A percentile compares a stretch with the other conserved stretches of the same genome.
phyloP scores from a whole-genome alignment of 2,113 vertebrate genomes.

The Todiramphus chloris region DNA sequence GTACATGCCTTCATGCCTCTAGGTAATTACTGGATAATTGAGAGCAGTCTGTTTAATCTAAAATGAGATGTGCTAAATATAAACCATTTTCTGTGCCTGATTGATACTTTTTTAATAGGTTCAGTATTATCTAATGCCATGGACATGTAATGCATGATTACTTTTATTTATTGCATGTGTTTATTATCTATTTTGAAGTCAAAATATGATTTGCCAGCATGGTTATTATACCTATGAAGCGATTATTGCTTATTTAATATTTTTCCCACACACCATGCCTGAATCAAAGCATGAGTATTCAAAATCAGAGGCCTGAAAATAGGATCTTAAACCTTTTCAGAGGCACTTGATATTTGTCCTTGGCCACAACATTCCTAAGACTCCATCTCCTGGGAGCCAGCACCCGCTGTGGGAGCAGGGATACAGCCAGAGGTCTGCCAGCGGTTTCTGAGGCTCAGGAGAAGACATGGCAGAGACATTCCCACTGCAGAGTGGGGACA shows the following conservation, averaged over 20 bases:
- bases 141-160: constrained; percentile 25
- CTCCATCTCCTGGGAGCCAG: not conserved
- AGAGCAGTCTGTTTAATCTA: constrained; percentile 71
- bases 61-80: constrained; percentile 70
- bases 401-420: fast-evolving
- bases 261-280: not conserved
- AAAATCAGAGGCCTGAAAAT: not conserved
- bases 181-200: constrained; percentile 31
- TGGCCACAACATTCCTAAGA: not conserved
- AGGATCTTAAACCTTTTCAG: not conserved
- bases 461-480: not conserved
- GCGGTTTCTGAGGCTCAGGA: not conserved
- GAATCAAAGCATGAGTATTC: not conserved
- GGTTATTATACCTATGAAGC: constrained; percentile 14
- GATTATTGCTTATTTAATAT: constrained; percentile 36
- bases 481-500: not conserved
- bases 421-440: not conserved
- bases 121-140: not conserved
- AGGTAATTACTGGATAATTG: constrained; percentile 72
- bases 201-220: not conserved
- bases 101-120: constrained; percentile 44
- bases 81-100: constrained; percentile 54
- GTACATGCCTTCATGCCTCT: constrained; percentile 61
- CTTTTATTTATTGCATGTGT: constrained; percentile 23
- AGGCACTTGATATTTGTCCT: not conserved